Evolutionary conservation across 2,888 invertebrate species (phyloP), one percentile per base, ranked within the genome.

Genomic region (Eumerus sabulonum): DNA sequence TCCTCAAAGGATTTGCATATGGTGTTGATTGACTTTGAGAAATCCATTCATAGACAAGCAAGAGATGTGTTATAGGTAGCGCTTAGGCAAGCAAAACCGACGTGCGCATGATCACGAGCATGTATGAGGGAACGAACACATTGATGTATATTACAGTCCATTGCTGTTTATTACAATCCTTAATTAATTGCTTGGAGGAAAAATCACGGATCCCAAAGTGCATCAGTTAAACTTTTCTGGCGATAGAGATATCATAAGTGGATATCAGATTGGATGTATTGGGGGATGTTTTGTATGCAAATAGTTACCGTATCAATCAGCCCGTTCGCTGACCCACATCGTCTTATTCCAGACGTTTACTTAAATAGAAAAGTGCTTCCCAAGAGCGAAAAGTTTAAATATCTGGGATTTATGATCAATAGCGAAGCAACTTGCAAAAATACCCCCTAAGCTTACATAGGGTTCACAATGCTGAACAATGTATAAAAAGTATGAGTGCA

Each of bases 1-100:
- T 5, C 36, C 36, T 11, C 11, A 9, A 36, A 36, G 11, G 5
- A 36, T 36, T n/a, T n/a, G n/a, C 47, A 47, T 47, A 47, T 47
- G 47, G 47, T 47, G 47, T 16, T 47, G 16, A 9, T 47, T 47
- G 47, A n/a, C 16, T 47, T 47, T 47, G 47, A 47, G 11, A 47
- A 47, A 16, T 13, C 47, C 4, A 16, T 17, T 16, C 16, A 47
- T 17, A 17, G 47, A 47, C 47, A 14, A 47, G 16, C 47, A 47
- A n/a, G 47, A 2, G 47, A 47, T 17, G 2, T 14, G 9, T 7
- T 47, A 47, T 5, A 11, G 47, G 17, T 47, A 9, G 36, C 47
- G 27, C n/a, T 27, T 1, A 35, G 50, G 35, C n/a, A 44, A 44
- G 14, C 1, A 44, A 44, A 44, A 14, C 44, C 9, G 13, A 44